These are phyloP conservation scores for Spongilla lacustris DNA, from an alignment of 37 sponge, comb jelly and placozoan species.

Conservation along the genomic window DNA sequence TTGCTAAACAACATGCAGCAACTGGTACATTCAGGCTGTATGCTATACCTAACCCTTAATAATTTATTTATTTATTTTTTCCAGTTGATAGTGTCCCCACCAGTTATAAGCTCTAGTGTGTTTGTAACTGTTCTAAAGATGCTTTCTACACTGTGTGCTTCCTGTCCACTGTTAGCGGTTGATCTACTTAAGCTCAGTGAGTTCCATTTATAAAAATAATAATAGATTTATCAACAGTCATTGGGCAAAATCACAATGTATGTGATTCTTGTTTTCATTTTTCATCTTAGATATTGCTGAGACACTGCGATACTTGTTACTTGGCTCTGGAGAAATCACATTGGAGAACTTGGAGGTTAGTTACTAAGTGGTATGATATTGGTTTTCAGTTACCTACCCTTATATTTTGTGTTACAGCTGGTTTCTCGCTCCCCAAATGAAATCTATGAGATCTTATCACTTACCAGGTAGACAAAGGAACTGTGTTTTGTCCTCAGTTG, in stretches of 20 bases:
- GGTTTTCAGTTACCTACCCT: neutral
- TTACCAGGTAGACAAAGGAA: conserved; percentile 40
- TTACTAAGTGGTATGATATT: neutral
- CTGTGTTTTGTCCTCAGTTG: neutral
- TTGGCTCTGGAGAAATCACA: conserved; percentile 70
- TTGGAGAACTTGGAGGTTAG: conserved; percentile 74
- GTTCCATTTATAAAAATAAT: too few relatives aligned
- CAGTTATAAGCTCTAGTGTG: conserved; percentile 76
- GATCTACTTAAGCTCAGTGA: conserved; percentile 88
- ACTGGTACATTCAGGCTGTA: conserved; percentile 56
- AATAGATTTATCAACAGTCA: neutral
- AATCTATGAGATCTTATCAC: conserved; percentile 75
- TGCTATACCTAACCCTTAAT: neutral
- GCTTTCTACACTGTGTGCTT: conserved; percentile 73
- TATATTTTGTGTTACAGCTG: conserved; percentile 27
- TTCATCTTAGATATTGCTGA: conserved; percentile 70
- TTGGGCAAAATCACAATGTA: too few relatives aligned
- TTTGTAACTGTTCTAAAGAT: conserved; percentile 83
- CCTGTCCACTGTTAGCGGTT: conserved; percentile 81
- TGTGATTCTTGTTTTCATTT: too few relatives aligned
- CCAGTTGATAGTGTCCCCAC: conserved; percentile 89
- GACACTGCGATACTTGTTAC: conserved; percentile 72
- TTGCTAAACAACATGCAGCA: conserved; percentile 81
- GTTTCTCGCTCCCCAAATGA: conserved; percentile 75
- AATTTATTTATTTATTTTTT: neutral